These are phyloP conservation scores for Hemiscyllium ocellatum DNA, from an alignment of 2,113 vertebrate genomes.

Conservation along the genomic window DNA sequence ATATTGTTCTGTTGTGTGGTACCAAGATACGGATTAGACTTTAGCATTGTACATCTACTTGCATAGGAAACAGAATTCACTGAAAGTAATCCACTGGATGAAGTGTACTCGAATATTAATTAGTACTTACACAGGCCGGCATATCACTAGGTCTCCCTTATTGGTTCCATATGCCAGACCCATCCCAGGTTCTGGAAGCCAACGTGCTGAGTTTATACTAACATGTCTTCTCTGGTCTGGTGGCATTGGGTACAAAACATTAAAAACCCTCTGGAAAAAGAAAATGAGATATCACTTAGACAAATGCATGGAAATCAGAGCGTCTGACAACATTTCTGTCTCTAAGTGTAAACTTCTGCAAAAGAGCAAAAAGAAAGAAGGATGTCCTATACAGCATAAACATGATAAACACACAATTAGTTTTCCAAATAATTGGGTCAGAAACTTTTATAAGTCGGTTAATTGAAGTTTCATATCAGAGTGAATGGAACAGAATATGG, in stretches of 20 bases:
- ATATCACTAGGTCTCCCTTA: constrained; percentile 97
- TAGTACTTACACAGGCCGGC: constrained; percentile 90
- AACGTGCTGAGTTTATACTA: constrained; percentile 97
- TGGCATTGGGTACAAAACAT: constrained; percentile 96
- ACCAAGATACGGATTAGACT: background rate
- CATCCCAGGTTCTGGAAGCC: constrained; percentile 90
- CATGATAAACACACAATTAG: background rate
- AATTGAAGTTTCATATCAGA: background rate
- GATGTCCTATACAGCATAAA: background rate
- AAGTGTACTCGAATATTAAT: background rate
- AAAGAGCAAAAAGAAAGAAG: background rate
- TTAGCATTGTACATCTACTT: background rate
- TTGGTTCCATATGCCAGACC: constrained; percentile 96
- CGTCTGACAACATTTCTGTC: background rate
- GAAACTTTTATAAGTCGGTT: background rate
- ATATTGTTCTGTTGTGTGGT: background rate
- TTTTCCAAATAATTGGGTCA: background rate
- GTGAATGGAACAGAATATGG: background rate
- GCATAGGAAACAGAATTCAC: background rate
- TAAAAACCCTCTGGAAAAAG: constrained; percentile 86
- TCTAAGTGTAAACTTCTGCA: background rate
- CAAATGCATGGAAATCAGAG: constrained; percentile 33
- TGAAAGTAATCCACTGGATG: background rate
- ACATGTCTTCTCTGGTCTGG: constrained; percentile 94
- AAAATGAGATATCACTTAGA: constrained; percentile 40